phyloP scores from a whole-genome alignment of 2,113 vertebrate species.

The Nothobranchius kuhntae region DNA sequence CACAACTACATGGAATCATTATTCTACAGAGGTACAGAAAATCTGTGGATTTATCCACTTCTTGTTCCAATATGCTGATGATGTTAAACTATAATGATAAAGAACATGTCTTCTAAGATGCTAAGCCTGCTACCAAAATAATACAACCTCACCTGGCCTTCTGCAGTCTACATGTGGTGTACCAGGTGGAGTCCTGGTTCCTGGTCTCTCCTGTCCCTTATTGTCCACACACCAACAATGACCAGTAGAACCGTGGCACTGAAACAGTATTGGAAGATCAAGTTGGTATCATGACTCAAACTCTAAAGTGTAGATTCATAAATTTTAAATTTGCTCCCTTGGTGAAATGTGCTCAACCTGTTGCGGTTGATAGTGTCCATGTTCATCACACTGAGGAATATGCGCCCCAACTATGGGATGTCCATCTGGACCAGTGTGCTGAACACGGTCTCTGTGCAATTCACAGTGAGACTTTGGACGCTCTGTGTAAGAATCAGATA shows the following conservation, averaged over 20 bases:
- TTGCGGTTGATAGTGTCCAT: constrained; percentile 78
- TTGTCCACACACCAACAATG: constrained; percentile 87
- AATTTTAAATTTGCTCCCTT: too few species aligned
- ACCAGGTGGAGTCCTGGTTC: constrained; percentile 77
- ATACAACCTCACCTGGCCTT: too few species aligned
- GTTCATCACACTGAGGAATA: constrained; percentile 81
- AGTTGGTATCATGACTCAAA: not conserved
- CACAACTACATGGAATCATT: too few species aligned
- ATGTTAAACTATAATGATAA: too few species aligned
- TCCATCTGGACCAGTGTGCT: constrained; percentile 59
- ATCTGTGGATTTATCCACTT: too few species aligned
- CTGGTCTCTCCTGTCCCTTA: constrained; percentile 76
- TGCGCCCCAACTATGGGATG: constrained; percentile 57
- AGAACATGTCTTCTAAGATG: too few species aligned
- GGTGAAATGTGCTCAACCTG: constrained; percentile 70
- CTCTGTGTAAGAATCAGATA: not conserved
- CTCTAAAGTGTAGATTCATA: too few species aligned
- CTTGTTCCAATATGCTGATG: too few species aligned
- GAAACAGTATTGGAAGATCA: not conserved
- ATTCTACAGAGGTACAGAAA: too few species aligned
- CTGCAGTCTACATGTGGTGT: constrained; percentile 59
- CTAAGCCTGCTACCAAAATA: too few species aligned
- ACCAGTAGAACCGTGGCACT: constrained; percentile 74
- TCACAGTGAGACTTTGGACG: constrained; percentile 75
- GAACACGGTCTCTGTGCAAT: too few species aligned